Evolutionary conservation across 2,797 vertebrate species (phyloP).

Genomic region (Hypotaenidia philippensis): DNA sequence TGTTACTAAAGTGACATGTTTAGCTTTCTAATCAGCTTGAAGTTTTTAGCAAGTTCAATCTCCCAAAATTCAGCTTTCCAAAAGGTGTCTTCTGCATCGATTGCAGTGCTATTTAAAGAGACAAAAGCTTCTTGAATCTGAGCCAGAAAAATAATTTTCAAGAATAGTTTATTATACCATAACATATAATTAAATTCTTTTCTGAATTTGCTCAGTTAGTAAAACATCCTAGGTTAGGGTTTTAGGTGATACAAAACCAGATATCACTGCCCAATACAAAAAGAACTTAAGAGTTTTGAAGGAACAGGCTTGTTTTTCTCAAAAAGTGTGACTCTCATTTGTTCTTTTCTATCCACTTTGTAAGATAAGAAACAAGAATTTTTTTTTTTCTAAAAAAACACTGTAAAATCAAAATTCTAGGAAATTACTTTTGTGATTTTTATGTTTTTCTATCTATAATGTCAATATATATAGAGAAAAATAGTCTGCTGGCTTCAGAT

Average conservation of each 20-base stretch:
- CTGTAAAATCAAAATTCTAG: conserved; percentile 35
- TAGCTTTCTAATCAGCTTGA: background rate
- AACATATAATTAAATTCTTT: background rate
- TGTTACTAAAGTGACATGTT: background rate
- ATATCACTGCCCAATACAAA: background rate
- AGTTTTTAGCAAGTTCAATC: background rate
- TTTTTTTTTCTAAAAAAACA: conserved; percentile 64
- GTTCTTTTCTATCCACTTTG: conserved; percentile 49
- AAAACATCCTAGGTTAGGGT: background rate
- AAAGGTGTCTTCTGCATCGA: background rate
- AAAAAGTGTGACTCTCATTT: background rate
- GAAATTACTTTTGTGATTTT: background rate
- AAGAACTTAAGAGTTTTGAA: background rate
- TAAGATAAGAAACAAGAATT: conserved; percentile 56
- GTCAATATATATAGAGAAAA: conserved; percentile 33
- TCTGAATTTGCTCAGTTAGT: background rate
- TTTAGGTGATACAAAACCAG: background rate
- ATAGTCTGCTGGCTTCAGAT: conserved; percentile 37
- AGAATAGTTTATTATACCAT: background rate
- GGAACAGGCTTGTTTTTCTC: background rate
- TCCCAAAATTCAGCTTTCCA: conserved; percentile 1
- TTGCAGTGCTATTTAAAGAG: background rate
- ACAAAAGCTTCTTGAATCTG: background rate
- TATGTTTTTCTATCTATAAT: conserved; percentile 32
- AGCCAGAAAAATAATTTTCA: background rate